phyloP scores from a whole-genome alignment of 2,888 invertebrate species.

The Gari tellinella region DNA sequence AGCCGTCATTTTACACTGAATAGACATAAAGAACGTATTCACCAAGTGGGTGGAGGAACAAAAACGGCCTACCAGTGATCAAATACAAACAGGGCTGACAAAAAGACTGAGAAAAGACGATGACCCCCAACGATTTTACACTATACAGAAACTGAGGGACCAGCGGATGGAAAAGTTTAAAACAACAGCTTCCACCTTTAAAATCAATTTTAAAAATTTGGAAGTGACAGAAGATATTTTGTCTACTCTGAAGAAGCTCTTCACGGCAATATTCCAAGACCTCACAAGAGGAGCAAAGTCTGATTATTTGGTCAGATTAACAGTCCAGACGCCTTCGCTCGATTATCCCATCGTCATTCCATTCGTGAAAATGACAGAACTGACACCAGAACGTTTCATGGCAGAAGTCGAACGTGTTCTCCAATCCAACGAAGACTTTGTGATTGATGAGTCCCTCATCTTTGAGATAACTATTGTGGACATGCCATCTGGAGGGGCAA shows the following conservation, averaged over 20 bases:
- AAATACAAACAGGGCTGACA: neutral
- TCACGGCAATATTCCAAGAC: slow-evolving; percentile 22
- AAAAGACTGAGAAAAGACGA: slow-evolving; percentile 17
- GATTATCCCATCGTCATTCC: slow-evolving; percentile 34
- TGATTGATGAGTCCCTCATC: slow-evolving; percentile 24
- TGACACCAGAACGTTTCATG: slow-evolving; percentile 19
- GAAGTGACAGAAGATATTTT: slow-evolving; percentile 25
- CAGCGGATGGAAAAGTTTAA: slow-evolving; percentile 30
- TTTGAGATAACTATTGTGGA: slow-evolving; percentile 38
- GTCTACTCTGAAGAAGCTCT: slow-evolving; percentile 12
- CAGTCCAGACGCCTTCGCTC: slow-evolving; percentile 28
- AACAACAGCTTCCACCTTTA: slow-evolving; percentile 20
- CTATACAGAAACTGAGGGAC: slow-evolving; percentile 23
- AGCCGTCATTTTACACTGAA: slow-evolving; percentile 13
- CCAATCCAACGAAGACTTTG: slow-evolving; percentile 35
- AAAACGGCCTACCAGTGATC: slow-evolving; percentile 1
- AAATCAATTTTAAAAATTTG: slow-evolving; percentile 17
- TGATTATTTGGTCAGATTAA: slow-evolving; percentile 24
- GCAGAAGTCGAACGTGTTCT: slow-evolving; percentile 29
- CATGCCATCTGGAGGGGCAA: slow-evolving; percentile 31
- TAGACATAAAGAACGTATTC: neutral
- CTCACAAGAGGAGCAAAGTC: slow-evolving; percentile 26
- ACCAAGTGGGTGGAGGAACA: slow-evolving; percentile 10
- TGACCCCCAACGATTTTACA: slow-evolving; percentile 28
- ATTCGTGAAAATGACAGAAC: slow-evolving; percentile 11